A percentile compares a stretch with the other conserved stretches of the same genome.
Conservation (phyloP, 2,888 invertebrate genomes). For the Caradrina clavipalpis region DNA sequence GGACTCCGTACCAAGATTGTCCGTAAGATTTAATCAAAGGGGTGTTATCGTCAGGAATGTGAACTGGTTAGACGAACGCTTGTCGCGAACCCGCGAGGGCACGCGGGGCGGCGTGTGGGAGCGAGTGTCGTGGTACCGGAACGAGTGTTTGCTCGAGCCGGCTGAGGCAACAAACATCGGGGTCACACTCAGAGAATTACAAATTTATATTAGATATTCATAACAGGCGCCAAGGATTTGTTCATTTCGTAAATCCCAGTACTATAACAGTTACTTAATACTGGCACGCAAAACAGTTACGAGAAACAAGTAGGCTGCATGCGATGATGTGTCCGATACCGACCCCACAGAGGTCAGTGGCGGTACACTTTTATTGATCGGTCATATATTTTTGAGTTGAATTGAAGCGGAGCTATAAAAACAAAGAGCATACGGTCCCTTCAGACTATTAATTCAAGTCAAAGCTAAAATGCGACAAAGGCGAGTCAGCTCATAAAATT, state of each 20-base stretch:
- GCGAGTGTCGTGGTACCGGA: slow-evolving; percentile 79
- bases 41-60: slow-evolving; percentile 82
- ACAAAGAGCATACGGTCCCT: slow-evolving; percentile 79
- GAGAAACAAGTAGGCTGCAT: slow-evolving; percentile 57
- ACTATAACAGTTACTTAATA: slow-evolving; percentile 78
- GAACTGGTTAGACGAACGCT: slow-evolving; percentile 62
- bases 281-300: slow-evolving; percentile 74
- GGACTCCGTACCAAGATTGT: slow-evolving; percentile 88
- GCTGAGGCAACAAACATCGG: slow-evolving; percentile 87
- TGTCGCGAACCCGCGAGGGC: slow-evolving; percentile 55
- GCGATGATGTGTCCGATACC: slow-evolving; percentile 39
- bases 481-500: slow-evolving; percentile 90
- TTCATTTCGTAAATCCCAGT: slow-evolving; percentile 84
- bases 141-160: slow-evolving; percentile 84
- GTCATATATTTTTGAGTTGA: slow-evolving; percentile 65
- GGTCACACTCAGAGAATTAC: slow-evolving; percentile 88
- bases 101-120: slow-evolving; percentile 54
- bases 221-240: slow-evolving; percentile 85
- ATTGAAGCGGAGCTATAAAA: slow-evolving; percentile 72
- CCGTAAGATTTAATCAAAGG: slow-evolving; percentile 87
- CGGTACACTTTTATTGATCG: slow-evolving; percentile 58
- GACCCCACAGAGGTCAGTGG: slow-evolving; percentile 38
- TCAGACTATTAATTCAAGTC: slow-evolving; percentile 86
- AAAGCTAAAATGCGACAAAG: slow-evolving; percentile 87
- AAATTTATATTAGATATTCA: slow-evolving; percentile 90